Percentiles rank a stretch among this genome's conserved stretches.
Evolutionary conservation across 2,797 vertebrate genomes (phyloP).

Genomic region (Onychomys torridus): DNA sequence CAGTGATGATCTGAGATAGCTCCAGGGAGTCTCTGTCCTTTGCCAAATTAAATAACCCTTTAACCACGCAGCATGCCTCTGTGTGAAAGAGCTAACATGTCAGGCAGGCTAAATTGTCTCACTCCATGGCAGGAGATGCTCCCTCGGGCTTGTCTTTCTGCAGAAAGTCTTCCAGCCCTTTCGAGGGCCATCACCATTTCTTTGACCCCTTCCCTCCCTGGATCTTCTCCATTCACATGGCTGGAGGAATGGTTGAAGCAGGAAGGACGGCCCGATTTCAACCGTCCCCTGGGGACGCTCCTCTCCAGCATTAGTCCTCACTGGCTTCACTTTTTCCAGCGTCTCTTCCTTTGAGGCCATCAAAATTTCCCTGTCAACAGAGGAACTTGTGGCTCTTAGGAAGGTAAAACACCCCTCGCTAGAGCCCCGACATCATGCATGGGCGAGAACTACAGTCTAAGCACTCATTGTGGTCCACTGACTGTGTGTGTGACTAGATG

Average conservation of each 20-base stretch:
- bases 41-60: slow-evolving; percentile 31
- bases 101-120: background rate
- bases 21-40: background rate
- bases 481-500: background rate
- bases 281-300: background rate
- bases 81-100: background rate
- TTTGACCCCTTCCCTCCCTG: background rate
- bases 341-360: background rate
- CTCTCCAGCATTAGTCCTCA: background rate
- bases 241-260: background rate
- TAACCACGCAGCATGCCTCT: slow-evolving; percentile 26
- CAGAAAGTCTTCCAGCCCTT: background rate
- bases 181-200: background rate
- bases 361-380: background rate
- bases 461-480: background rate
- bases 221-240: background rate
- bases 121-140: background rate
- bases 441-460: background rate
- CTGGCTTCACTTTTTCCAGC: background rate
- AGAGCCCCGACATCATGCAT: background rate
- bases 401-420: background rate
- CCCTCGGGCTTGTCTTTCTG: background rate
- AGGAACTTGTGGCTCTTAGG: background rate
- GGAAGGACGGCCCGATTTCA: background rate
- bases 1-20: background rate